Evolutionary conservation across 1,140 invertebrate genomes (phyloP).

Genomic region (Leptopilina clavipes): DNA sequence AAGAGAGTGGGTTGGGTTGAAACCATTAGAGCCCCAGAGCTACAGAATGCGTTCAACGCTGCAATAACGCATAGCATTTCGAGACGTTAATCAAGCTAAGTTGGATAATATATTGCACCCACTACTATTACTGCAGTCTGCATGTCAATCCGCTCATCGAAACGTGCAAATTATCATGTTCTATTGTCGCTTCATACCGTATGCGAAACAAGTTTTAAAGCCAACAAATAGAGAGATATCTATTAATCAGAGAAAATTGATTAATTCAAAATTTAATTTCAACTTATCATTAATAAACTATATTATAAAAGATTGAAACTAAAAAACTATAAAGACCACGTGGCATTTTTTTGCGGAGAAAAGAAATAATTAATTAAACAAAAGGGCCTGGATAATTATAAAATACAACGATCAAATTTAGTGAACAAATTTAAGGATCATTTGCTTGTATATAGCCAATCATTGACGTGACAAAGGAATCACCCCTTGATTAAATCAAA

Average conservation of each 20-base stretch:
- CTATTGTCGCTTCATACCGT: slow-evolving; percentile 50
- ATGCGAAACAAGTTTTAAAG: slow-evolving; percentile 35
- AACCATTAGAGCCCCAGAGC: slow-evolving; percentile 48
- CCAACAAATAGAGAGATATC: background rate
- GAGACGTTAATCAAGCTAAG: slow-evolving; percentile 68
- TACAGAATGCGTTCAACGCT: slow-evolving; percentile 53
- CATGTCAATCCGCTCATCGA: slow-evolving; percentile 64
- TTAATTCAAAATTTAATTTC: background rate
- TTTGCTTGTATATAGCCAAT: too few species aligned
- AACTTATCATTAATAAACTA: too few species aligned
- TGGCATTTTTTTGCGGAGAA: too few species aligned
- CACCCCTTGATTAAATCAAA: too few species aligned
- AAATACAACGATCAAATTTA: too few species aligned
- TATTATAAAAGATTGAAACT: too few species aligned
- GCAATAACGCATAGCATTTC: slow-evolving; percentile 63
- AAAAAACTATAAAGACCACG: too few species aligned
- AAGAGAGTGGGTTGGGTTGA: slow-evolving; percentile 41
- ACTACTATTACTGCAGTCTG: slow-evolving; percentile 57
- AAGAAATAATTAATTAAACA: too few species aligned
- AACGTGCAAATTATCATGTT: slow-evolving; percentile 59
- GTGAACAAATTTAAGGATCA: too few species aligned
- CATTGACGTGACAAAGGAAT: too few species aligned
- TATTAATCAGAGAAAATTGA: background rate
- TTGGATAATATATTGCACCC: slow-evolving; percentile 61
- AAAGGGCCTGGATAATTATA: too few species aligned